Percentiles rank a stretch among this genome's conserved stretches.
phyloP scores from a whole-genome alignment of 2,888 invertebrate species.

The Megaustenia siamemsis region DNA sequence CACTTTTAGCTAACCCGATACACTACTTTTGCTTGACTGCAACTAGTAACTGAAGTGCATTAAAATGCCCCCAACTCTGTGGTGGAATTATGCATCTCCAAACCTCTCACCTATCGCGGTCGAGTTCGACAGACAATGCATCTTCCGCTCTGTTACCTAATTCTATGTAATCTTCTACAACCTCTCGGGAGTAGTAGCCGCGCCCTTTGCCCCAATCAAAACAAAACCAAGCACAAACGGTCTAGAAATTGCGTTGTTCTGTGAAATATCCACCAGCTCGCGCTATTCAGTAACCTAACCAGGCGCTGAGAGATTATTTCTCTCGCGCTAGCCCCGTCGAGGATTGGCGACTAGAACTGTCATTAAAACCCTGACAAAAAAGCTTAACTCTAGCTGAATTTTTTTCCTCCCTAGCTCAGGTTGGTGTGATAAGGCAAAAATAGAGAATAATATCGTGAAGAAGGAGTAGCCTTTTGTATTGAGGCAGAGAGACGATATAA shows the following conservation, averaged over 20 bases:
- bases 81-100: not conserved
- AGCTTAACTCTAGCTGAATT: too few relatives aligned
- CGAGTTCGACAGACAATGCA: not conserved
- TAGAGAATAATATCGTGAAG: too few relatives aligned
- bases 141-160: not conserved
- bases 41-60: too few relatives aligned
- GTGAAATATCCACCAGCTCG: not conserved
- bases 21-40: too few relatives aligned
- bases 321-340: not conserved
- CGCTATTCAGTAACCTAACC: not conserved
- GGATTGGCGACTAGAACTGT: too few relatives aligned
- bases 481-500: too few relatives aligned
- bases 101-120: not conserved
- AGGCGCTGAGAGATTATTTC: not conserved
- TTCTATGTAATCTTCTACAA: not conserved
- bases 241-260: slow-evolving; percentile 10
- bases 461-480: too few relatives aligned
- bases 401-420: too few relatives aligned
- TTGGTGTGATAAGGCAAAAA: too few relatives aligned
- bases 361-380: too few relatives aligned
- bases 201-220: not conserved
- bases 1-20: too few relatives aligned
- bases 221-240: not conserved
- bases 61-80: too few relatives aligned
- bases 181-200: not conserved